Percentiles rank a stretch among this genome's conserved stretches.
Evolutionary conservation across 2,888 invertebrate genomes (phyloP).

Genomic region (Cryptocephalus primarius): DNA sequence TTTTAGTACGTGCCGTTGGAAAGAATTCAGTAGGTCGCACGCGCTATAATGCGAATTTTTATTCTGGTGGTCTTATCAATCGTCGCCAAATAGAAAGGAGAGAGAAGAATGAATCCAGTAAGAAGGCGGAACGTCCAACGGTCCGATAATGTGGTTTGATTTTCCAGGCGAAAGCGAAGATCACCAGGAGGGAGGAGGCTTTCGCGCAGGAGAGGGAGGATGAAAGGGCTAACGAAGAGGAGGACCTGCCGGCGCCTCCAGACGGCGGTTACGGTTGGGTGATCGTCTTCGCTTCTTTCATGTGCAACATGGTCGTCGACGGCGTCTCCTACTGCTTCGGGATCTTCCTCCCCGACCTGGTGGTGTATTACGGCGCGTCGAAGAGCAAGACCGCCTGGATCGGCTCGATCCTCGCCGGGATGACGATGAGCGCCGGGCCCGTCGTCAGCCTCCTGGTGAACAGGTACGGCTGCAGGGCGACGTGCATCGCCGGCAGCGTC

Average conservation of each 20-base stretch:
- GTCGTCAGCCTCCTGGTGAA: conserved; percentile 91
- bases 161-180: conserved; percentile 73
- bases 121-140: too few relatives aligned
- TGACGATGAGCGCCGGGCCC: conserved; percentile 90
- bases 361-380: conserved; percentile 69
- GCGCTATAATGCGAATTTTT: too few relatives aligned
- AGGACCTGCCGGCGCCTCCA: conserved; percentile 74
- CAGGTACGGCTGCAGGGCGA: conserved; percentile 88
- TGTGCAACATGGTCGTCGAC: conserved; percentile 97
- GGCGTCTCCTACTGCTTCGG: conserved; percentile 97
- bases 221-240: conserved; percentile 54
- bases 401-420: conserved; percentile 87
- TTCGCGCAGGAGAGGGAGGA: conserved; percentile 54
- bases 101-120: too few relatives aligned
- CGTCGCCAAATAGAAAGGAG: too few relatives aligned
- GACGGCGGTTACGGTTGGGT: conserved; percentile 92
- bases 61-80: too few relatives aligned
- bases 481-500: conserved; percentile 84
- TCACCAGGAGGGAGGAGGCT: conserved; percentile 74
- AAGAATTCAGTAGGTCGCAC: too few relatives aligned
- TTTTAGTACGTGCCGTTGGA: too few relatives aligned
- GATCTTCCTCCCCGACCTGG: conserved; percentile 75
- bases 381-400: conserved; percentile 90
- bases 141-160: background rate
- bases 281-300: conserved; percentile 89